Conservation (phyloP, 2,888 invertebrate genomes). For the Drosophila affinis region DNA sequence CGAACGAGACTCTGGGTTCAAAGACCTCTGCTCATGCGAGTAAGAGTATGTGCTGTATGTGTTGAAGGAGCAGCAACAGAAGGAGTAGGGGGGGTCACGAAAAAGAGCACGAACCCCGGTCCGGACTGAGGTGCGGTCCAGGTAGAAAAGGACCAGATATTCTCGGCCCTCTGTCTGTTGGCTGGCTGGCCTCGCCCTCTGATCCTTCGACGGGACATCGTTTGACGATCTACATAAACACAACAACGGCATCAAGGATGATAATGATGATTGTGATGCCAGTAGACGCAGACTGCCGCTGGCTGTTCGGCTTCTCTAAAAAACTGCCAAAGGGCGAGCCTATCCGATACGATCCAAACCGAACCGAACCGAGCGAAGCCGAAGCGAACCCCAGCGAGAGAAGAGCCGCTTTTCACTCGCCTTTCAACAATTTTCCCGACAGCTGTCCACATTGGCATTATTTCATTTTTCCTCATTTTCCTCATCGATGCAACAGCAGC, state of each 20-base stretch:
- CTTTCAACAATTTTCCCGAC: slow-evolving; percentile 72
- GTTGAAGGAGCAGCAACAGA: slow-evolving; percentile 2
- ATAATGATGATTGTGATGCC: slow-evolving; percentile 62
- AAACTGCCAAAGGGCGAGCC: slow-evolving; percentile 55
- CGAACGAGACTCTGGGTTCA: slow-evolving; percentile 60
- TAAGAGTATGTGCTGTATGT: slow-evolving; percentile 18
- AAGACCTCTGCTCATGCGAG: slow-evolving; percentile 61
- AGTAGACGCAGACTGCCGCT: slow-evolving; percentile 18
- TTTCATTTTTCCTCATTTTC: slow-evolving; percentile 44
- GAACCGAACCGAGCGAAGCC: no score
- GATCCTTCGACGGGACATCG: slow-evolving; percentile 64
- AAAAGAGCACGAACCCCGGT: slow-evolving; percentile 42
- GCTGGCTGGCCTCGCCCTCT: slow-evolving; percentile 45
- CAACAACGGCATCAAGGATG: slow-evolving; percentile 31
- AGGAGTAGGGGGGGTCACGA: slow-evolving; percentile 9
- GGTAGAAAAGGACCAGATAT: slow-evolving; percentile 38
- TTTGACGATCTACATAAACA: slow-evolving; percentile 64
- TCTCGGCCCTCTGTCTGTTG: slow-evolving; percentile 29
- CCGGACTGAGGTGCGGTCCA: slow-evolving; percentile 40
- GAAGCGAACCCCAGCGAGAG: slow-evolving; percentile 28
- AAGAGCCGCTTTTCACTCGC: slow-evolving; percentile 72
- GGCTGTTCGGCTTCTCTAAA: slow-evolving; percentile 19
- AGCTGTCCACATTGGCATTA: slow-evolving; percentile 73
- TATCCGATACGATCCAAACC: slow-evolving; percentile 5
- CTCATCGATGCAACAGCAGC: slow-evolving; percentile 55